Base-by-base conservation (phyloP, 2,888 invertebrate species). In the Zonitis immaculata region DNA sequence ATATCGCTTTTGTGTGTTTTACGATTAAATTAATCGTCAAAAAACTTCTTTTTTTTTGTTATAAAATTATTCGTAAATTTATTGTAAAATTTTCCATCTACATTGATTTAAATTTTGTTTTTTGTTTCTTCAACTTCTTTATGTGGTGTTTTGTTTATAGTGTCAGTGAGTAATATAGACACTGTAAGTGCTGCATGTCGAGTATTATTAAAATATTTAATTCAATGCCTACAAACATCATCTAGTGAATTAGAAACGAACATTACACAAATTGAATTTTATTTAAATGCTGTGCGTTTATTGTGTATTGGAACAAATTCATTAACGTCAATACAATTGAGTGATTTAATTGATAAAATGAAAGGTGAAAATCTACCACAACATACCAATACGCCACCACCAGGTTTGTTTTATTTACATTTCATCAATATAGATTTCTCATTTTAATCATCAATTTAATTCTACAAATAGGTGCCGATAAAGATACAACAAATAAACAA, bases 251-350 rank as follows among this genome's bases (percentile, higher is more conserved):
- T 65, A 44, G 69, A 68, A 60, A 68, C 69, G 50, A 72, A 67
- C 57, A 69, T 67, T 61, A 66, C 68, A 45, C 75, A 75, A 45
- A 77, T 77, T 47, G 83, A 82, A 68, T 81, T 84, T 66, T 75
- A 85, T 68, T 77, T 83, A 63, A 77, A 82, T 59, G 80, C 86
- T 68, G 86, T 91, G 65, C 83, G 85, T 64, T 83, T 85, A 49
- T 80, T 91, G 65, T 90, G 90, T 69, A 80, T 85, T 53, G 86
- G 85, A 44, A 81, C 82, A 46, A 84, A 86, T 46, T 80, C 85
- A 56, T 82, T 90, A 57, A 84, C 86, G 18, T 83, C 86, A 64
- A 82, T 88, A 25, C 95, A 95, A 74, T 82, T 89, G 71, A 81
- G 86, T 47, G 83, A 86, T 30, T 79, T 94, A 61, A 86, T 88